Base-by-base conservation (phyloP, 2,797 vertebrate species). In the Corythornis leucogaster region DNA sequence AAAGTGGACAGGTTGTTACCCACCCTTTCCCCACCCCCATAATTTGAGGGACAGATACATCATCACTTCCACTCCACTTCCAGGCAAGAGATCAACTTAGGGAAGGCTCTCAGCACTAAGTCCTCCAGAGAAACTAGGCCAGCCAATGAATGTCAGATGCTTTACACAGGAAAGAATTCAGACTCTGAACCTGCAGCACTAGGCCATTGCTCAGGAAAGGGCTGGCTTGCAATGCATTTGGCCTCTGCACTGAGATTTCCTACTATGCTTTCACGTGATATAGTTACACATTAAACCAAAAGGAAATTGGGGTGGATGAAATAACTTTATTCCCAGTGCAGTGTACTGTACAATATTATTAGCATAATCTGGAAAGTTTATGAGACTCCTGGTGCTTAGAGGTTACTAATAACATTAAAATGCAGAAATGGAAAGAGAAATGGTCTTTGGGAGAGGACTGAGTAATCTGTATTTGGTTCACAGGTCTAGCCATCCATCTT, bases 311-410 rank as follows among this genome's bases (percentile, higher is more conserved):
- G 95, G 68, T 43, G 69, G 73, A 92, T 96, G 96, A 96, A 96
- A 94, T 89, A 91, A 94, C 67, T 95, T 93, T 94, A 97, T 96
- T 94, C 91, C 87, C 82, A 95, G 73, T 79, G 86, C 85, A 92
- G 64, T 53, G 69, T 67, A 94, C 46, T 91, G 82, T 58, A 84
- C 91, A 88, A 81, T 82, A 84, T 96, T 96, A 96, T 93, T 86
- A 90, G 75, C 73, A 67, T 78, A 95, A 94, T 90, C 63, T 89
- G 82, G 25, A 69, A 92, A 80, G 88, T 94, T 96, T 95, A 96
- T 90, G 82, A 86, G 84, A 95, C 71, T 71, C 42, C 67, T 81
- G 89, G 78, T 92, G 69, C 66, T 95, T 62, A 93, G 85, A 93
- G 75, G 66, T 91, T 94, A 51, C 69, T 80, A 89, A 75, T 83